Conservation (phyloP, 2,113 vertebrate species). For the Stegostoma tigrinum region DNA sequence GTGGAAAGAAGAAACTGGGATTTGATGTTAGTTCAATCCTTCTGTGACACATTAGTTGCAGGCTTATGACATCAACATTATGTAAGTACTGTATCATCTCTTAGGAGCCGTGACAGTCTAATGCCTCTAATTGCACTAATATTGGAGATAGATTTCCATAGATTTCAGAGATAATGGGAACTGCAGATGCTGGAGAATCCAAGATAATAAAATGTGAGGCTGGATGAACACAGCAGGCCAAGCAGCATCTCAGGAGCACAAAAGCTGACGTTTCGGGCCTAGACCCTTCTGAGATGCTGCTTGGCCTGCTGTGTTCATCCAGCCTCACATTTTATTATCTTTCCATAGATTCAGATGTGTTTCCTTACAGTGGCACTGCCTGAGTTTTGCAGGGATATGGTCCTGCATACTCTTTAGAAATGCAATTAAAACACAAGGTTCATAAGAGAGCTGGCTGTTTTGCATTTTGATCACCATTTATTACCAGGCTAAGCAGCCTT, state of each 20-base stretch:
- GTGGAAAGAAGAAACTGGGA: constrained; percentile 14
- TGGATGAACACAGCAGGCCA: too few species aligned
- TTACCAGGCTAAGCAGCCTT: not conserved
- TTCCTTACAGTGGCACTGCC: not conserved
- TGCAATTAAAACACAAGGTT: not conserved
- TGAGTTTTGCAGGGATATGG: not conserved
- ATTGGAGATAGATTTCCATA: not conserved
- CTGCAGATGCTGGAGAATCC: too few species aligned
- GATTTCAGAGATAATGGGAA: too few species aligned
- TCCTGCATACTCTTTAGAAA: not conserved
- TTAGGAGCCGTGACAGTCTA: not conserved
- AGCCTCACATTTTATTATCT: too few species aligned
- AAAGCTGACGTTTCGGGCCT: too few species aligned
- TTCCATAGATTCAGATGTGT: not conserved
- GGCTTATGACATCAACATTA: not conserved
- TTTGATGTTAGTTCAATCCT: not conserved
- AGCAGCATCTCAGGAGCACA: too few species aligned
- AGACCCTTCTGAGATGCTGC: too few species aligned
- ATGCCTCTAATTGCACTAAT: not conserved
- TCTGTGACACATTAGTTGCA: not conserved
- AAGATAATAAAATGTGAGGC: too few species aligned
- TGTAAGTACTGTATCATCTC: not conserved
- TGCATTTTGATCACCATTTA: not conserved
- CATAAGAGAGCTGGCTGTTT: not conserved
- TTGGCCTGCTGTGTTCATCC: too few species aligned